phyloP scores from a whole-genome alignment of 1,140 invertebrate genomes.

The Drosophila ironensis region DNA sequence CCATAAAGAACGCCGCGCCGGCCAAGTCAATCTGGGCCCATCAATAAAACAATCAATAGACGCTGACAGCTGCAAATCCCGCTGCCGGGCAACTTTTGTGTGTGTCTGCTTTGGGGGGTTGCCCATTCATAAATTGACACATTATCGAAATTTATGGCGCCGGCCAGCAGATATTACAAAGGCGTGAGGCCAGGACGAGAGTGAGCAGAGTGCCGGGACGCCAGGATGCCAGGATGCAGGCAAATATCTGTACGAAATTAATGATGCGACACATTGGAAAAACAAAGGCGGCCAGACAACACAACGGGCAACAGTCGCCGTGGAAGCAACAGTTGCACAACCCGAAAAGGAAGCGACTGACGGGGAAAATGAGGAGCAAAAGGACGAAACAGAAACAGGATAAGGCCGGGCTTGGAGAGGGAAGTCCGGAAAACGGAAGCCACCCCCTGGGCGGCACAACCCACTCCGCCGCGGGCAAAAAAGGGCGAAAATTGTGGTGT shows the following conservation, averaged over 20 bases:
- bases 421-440: conserved; percentile 22
- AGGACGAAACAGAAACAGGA: background rate
- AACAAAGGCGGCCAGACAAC: conserved; percentile 37
- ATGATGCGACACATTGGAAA: conserved; percentile 70
- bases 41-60: conserved; percentile 80
- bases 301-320: background rate
- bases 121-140: conserved; percentile 78
- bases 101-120: background rate
- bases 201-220: too few relatives aligned
- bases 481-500: background rate
- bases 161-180: conserved; percentile 46
- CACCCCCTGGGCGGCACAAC: conserved; percentile 32
- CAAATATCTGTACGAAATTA: conserved; percentile 76
- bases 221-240: conserved; percentile 51
- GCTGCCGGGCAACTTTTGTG: conserved; percentile 30
- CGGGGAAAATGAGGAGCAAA: too few relatives aligned
- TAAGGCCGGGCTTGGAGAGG: background rate
- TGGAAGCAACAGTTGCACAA: conserved; percentile 69
- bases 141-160: conserved; percentile 75
- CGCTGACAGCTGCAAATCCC: conserved; percentile 70
- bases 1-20: conserved; percentile 36
- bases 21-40: conserved; percentile 37
- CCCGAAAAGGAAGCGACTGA: background rate
- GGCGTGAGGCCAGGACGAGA: conserved; percentile 72
- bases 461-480: background rate